Conservation (phyloP, 2,113 vertebrate genomes). For the Atrichornis clamosus region DNA sequence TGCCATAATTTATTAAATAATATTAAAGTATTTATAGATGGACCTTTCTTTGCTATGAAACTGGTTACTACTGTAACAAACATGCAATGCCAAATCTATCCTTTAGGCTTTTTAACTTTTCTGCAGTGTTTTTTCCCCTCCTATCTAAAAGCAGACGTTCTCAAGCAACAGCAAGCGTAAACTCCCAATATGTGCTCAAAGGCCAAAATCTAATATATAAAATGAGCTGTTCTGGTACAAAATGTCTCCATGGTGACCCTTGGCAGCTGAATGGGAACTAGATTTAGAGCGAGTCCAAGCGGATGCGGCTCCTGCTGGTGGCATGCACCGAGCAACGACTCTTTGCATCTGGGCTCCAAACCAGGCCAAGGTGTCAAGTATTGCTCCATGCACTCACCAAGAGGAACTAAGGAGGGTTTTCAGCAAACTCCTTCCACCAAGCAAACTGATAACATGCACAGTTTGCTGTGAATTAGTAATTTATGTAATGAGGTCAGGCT, state of each 20-base stretch:
- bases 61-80: slow-evolving; percentile 12
- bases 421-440: background rate
- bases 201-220: slow-evolving; percentile 73
- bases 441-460: background rate
- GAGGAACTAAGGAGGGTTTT: slow-evolving; percentile 62
- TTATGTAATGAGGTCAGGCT: background rate
- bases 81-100: slow-evolving; percentile 45
- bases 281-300: slow-evolving; percentile 59
- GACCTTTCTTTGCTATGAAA: slow-evolving; percentile 21
- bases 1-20: slow-evolving; percentile 69
- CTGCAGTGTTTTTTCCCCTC: slow-evolving; percentile 38
- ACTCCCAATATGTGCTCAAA: slow-evolving; percentile 68
- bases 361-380: background rate
- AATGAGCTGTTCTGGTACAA: slow-evolving; percentile 68
- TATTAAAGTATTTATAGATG: slow-evolving; percentile 65
- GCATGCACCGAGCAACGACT: slow-evolving; percentile 72
- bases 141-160: slow-evolving; percentile 73
- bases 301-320: slow-evolving; percentile 68
- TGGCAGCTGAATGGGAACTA: slow-evolving; percentile 61
- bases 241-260: slow-evolving; percentile 74
- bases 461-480: background rate
- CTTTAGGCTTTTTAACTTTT: slow-evolving; percentile 57
- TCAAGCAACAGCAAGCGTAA: slow-evolving; percentile 73
- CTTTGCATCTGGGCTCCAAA: slow-evolving; percentile 62
- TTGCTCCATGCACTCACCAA: background rate